These are phyloP conservation scores for Ammodytes dubius DNA, from an alignment of 2,113 vertebrate species.

Conservation along the genomic window DNA sequence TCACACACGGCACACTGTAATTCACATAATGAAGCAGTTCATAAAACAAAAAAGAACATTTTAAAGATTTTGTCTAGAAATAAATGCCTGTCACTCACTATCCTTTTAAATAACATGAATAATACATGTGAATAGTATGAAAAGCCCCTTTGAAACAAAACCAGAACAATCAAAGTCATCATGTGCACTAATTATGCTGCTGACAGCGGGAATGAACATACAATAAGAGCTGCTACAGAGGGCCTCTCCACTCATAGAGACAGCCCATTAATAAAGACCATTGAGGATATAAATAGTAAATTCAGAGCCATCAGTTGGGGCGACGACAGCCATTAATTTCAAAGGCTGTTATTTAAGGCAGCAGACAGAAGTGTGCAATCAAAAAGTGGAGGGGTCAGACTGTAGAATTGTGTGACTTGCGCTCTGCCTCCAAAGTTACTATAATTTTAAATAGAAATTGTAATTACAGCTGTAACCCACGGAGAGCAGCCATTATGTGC, in stretches of 20 bases:
- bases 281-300: constrained; percentile 92
- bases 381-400: constrained; percentile 85
- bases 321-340: constrained; percentile 92
- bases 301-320: constrained; percentile 88
- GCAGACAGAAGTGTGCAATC: constrained; percentile 90
- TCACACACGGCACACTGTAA: constrained; percentile 29
- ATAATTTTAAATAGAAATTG: constrained; percentile 81
- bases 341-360: constrained; percentile 92
- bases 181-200: constrained; percentile 84
- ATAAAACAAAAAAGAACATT: constrained; percentile 38
- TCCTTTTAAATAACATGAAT: constrained; percentile 60
- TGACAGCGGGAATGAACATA: constrained; percentile 85
- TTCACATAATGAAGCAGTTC: constrained; percentile 39
- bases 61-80: constrained; percentile 23
- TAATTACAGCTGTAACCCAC: constrained; percentile 90
- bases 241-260: constrained; percentile 84
- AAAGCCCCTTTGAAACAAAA: constrained; percentile 63
- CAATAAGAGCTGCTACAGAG: constrained; percentile 87
- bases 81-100: constrained; percentile 58
- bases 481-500: constrained; percentile 87
- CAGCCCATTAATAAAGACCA: constrained; percentile 89
- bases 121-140: constrained; percentile 70
- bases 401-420: constrained; percentile 82
- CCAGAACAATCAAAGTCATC: constrained; percentile 86
- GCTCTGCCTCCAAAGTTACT: constrained; percentile 80